Evolutionary conservation across 2,113 vertebrate species (phyloP).

Genomic region (Silurus asotus): DNA sequence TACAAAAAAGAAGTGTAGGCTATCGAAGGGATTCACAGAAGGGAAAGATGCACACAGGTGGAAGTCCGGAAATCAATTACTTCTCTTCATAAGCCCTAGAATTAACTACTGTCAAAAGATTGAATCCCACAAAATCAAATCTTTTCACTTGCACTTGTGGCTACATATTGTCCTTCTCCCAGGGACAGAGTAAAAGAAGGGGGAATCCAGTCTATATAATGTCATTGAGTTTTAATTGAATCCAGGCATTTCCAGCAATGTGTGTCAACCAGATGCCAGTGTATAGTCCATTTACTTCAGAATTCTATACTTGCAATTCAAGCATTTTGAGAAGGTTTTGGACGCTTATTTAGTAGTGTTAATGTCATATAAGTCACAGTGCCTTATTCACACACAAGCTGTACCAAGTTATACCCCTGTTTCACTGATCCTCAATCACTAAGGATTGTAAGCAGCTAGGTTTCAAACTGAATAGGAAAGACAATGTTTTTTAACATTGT

Average conservation of each 20-base stretch:
- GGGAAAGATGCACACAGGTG: slow-evolving; percentile 45
- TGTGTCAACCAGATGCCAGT: background rate
- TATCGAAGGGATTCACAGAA: slow-evolving; percentile 44
- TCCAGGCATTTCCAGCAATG: background rate
- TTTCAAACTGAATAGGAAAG: background rate
- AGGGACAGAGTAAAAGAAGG: background rate
- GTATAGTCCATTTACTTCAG: background rate
- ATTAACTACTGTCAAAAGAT: slow-evolving; percentile 17
- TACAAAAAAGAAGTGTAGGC: slow-evolving; percentile 40
- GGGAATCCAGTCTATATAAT: slow-evolving; percentile 2
- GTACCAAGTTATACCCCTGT: background rate
- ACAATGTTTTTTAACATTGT: background rate
- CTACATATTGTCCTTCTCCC: background rate
- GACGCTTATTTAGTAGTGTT: background rate
- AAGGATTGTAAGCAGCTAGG: background rate
- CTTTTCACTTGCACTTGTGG: slow-evolving; percentile 36
- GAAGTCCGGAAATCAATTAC: slow-evolving; percentile 55
- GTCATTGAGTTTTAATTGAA: background rate
- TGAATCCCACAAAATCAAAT: slow-evolving; percentile 22
- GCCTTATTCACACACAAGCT: background rate
- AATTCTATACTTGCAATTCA: background rate
- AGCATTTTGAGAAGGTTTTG: background rate
- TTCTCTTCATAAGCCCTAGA: slow-evolving; percentile 45
- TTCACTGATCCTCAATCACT: background rate
- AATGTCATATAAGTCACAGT: background rate